Conservation (phyloP, 2,797 vertebrate species). For the Florisuga fusca region DNA sequence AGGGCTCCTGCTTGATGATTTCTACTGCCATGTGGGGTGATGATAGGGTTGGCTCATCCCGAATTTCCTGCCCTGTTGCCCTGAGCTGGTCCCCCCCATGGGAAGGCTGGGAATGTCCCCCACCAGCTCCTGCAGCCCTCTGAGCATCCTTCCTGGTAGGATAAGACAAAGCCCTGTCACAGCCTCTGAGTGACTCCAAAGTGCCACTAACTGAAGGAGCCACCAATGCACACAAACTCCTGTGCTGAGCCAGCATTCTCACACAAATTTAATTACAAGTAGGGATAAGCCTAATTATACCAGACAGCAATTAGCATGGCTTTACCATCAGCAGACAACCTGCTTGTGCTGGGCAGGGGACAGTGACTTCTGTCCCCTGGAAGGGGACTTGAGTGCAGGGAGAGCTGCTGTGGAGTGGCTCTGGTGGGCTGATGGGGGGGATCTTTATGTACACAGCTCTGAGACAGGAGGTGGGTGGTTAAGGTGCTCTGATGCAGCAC, state of each 20-base stretch:
- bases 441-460: neutral
- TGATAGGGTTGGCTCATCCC: neutral
- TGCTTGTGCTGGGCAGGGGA: neutral
- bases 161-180: fast-evolving
- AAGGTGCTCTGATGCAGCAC: neutral
- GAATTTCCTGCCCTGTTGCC: neutral
- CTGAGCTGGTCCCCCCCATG: neutral
- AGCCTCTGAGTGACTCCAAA: neutral
- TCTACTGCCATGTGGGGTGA: fast-evolving
- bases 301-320: neutral
- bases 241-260: neutral
- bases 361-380: neutral
- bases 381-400: neutral
- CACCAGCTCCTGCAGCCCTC: neutral
- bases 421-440: neutral
- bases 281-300: neutral
- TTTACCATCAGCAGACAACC: neutral
- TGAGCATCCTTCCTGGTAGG: neutral
- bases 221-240: neutral
- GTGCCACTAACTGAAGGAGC: neutral
- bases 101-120: neutral
- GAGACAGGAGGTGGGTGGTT: neutral
- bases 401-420: neutral
- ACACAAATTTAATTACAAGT: neutral
- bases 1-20: neutral